Evolutionary conservation across 2,113 vertebrate genomes (phyloP).

Genomic region (Chloropsis cyanopogon): DNA sequence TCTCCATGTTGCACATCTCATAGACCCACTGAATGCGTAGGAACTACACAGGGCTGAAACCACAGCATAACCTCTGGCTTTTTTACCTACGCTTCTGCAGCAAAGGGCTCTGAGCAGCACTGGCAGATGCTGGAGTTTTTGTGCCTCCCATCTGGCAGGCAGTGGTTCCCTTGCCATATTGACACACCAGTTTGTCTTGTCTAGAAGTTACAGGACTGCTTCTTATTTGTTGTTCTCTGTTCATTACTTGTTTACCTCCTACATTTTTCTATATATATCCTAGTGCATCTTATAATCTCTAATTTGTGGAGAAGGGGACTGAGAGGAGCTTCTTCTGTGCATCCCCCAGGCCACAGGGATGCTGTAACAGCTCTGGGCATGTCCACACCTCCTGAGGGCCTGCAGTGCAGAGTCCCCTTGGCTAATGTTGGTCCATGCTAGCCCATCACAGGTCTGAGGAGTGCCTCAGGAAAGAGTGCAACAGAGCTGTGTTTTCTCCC

Average conservation of each 20-base stretch:
- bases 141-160: neutral
- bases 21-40: neutral
- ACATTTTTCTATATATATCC: neutral
- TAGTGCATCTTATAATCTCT: neutral
- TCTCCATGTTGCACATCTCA: rapidly evolving
- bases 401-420: neutral
- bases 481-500: neutral
- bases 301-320: neutral
- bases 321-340: neutral
- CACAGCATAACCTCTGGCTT: neutral
- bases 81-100: neutral
- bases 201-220: neutral
- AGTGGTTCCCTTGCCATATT: neutral
- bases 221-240: neutral
- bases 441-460: neutral
- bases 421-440: neutral
- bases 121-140: neutral
- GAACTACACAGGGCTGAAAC: neutral
- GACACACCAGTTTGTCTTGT: neutral
- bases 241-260: neutral
- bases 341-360: neutral
- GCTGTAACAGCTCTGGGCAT: neutral
- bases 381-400: neutral
- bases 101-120: neutral
- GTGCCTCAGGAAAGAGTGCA: neutral